phyloP scores from a whole-genome alignment of 35 echinoderm and acorn worm species.

The Acanthaster planci region DNA sequence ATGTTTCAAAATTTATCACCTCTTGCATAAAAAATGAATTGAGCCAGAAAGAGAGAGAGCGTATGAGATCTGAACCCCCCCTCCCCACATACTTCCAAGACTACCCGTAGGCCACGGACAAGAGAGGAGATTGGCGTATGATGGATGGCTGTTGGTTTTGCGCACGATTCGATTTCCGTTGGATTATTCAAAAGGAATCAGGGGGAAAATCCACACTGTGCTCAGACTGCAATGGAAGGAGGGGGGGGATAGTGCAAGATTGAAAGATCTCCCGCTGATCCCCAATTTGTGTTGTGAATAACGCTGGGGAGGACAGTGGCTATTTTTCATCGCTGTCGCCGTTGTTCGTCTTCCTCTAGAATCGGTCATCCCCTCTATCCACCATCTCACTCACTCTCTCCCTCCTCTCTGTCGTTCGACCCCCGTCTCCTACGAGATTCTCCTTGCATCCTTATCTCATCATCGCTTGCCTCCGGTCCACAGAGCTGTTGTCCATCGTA shows the following conservation, averaged over 20 bases:
- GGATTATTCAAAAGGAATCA: constrained; percentile 17
- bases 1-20: constrained; percentile 6
- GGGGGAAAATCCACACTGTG: not conserved
- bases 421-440: no score
- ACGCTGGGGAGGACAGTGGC: not conserved
- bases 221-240: not conserved
- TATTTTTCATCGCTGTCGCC: no score
- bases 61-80: not conserved
- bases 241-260: not conserved
- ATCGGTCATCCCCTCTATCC: no score
- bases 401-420: no score
- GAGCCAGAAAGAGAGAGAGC: not conserved
- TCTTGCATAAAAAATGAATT: constrained; percentile 2
- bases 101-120: no score
- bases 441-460: no score
- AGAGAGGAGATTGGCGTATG: not conserved
- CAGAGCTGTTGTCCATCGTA: no score
- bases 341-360: no score
- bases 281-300: constrained; percentile 31
- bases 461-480: no score
- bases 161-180: constrained; percentile 27
- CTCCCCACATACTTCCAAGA: no score
- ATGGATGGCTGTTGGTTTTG: constrained; percentile 31
- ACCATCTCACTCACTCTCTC: no score
- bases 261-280: constrained; percentile 24